phyloP scores from a whole-genome alignment of 1,140 invertebrate species.

The Meteorus sp. region DNA sequence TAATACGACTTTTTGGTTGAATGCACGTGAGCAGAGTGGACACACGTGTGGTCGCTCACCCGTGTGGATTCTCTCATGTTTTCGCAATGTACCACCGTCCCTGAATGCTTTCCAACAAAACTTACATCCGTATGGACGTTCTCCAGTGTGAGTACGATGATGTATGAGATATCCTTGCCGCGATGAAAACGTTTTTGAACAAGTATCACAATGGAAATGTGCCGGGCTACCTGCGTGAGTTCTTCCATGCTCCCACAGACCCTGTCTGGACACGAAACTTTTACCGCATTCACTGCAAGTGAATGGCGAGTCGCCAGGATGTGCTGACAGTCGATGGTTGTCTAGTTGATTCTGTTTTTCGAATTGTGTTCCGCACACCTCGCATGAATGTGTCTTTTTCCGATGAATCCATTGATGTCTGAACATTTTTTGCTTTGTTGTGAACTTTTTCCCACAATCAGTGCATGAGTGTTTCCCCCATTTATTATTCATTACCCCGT shows the following conservation, averaged over 20 bases:
- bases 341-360: constrained; percentile 54
- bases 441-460: constrained; percentile 58
- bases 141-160: constrained; percentile 63
- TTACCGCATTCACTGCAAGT: constrained; percentile 57
- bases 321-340: constrained; percentile 52
- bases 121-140: constrained; percentile 70
- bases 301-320: constrained; percentile 56
- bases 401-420: constrained; percentile 61
- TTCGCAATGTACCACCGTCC: constrained; percentile 63
- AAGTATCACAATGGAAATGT: constrained; percentile 64
- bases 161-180: constrained; percentile 74
- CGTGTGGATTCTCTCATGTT: constrained; percentile 67
- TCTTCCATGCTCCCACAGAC: constrained; percentile 59
- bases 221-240: constrained; percentile 56
- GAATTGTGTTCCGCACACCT: constrained; percentile 56
- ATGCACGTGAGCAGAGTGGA: constrained; percentile 65
- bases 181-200: constrained; percentile 58
- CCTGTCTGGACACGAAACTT: constrained; percentile 57
- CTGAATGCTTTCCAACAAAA: constrained; percentile 81
- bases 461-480: constrained; percentile 55
- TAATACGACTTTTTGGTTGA: constrained; percentile 62
- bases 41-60: constrained; percentile 71
- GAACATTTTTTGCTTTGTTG: constrained; percentile 60
- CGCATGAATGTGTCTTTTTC: constrained; percentile 57
- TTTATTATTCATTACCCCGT: constrained; percentile 39